A percentile compares a stretch with the other conserved stretches of the same genome.
Conservation (phyloP, 2,888 invertebrate species). For the Oxystoma pomonae region DNA sequence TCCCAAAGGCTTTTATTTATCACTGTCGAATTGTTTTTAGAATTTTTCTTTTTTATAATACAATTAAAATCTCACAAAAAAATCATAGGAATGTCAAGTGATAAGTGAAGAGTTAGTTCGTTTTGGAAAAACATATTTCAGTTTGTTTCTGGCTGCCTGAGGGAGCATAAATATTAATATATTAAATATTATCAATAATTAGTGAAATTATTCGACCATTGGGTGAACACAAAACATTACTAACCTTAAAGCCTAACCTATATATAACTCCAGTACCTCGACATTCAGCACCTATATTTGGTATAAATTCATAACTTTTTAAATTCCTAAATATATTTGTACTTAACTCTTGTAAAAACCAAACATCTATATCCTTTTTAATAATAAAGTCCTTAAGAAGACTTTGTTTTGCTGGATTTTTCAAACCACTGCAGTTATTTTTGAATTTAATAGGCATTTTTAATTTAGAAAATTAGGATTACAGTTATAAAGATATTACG, state of each 20-base stretch:
- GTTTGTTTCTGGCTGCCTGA: too few relatives aligned
- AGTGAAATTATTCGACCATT: neutral
- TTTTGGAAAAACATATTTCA: neutral
- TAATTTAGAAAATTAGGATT: too few relatives aligned
- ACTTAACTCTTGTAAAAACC: neutral
- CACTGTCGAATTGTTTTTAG: neutral
- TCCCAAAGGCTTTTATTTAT: neutral
- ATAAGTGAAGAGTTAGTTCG: neutral
- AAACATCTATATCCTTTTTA: neutral
- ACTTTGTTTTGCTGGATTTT: neutral
- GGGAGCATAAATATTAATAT: neutral
- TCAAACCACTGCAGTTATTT: neutral
- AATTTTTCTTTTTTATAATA: neutral
- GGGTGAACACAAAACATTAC: neutral
- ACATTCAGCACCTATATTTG: neutral
- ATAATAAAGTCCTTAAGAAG: neutral
- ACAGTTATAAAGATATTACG: too few relatives aligned
- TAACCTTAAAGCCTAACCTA: neutral
- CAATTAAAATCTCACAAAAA: conserved; percentile 1
- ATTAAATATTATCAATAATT: neutral
- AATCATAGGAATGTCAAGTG: neutral
- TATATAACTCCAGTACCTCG: neutral
- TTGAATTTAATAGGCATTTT: too few relatives aligned
- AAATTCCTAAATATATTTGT: neutral
- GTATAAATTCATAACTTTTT: neutral